A percentile compares a stretch with the other conserved stretches of the same genome.
These are phyloP conservation scores for Montipora foliosa DNA, from an alignment of 64 coral and sea anemone species.

Conservation along the genomic window DNA sequence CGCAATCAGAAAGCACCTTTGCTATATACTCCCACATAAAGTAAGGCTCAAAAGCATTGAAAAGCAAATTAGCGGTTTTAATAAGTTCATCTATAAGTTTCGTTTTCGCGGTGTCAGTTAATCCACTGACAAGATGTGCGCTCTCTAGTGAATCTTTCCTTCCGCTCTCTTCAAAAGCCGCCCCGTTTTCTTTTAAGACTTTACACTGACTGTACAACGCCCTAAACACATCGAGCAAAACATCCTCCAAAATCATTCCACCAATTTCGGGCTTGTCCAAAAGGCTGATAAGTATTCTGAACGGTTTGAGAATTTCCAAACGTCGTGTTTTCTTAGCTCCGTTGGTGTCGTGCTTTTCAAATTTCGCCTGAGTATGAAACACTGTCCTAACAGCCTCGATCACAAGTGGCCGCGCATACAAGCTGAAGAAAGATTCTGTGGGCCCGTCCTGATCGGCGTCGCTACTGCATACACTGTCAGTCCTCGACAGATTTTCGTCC, in stretches of 20 bases:
- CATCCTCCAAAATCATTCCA: slow-evolving; percentile 82
- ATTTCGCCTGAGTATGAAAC: slow-evolving; percentile 10
- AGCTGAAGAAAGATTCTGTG: slow-evolving; percentile 65
- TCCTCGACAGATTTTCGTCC: slow-evolving; percentile 8
- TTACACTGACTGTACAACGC: slow-evolving; percentile 60
- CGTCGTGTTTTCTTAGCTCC: slow-evolving; percentile 51
- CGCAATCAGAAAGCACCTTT: slow-evolving; percentile 71
- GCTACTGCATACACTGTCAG: slow-evolving; percentile 76
- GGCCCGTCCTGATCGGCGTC: slow-evolving; percentile 57
- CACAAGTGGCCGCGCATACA: slow-evolving; percentile 56
- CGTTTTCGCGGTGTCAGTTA: slow-evolving; percentile 45
- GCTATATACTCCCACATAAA: slow-evolving; percentile 99
- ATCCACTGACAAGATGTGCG: not conserved
- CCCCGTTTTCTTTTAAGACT: slow-evolving; percentile 34
- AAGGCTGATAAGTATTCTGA: slow-evolving; percentile 89
- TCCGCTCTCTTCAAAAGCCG: slow-evolving; percentile 30
- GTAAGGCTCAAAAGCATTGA: slow-evolving; percentile 98
- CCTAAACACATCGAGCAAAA: slow-evolving; percentile 91
- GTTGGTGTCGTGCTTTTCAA: slow-evolving; percentile 12
- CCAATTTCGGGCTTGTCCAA: slow-evolving; percentile 96
- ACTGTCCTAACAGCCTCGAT: slow-evolving; percentile 74
- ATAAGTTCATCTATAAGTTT: slow-evolving; percentile 93
- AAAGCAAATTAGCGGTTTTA: slow-evolving; percentile 95
- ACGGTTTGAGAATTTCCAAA: slow-evolving; percentile 80
- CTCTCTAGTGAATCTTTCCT: slow-evolving; percentile 22